phyloP scores from a whole-genome alignment of 2,888 invertebrate species.

The Dryococelus australis region DNA sequence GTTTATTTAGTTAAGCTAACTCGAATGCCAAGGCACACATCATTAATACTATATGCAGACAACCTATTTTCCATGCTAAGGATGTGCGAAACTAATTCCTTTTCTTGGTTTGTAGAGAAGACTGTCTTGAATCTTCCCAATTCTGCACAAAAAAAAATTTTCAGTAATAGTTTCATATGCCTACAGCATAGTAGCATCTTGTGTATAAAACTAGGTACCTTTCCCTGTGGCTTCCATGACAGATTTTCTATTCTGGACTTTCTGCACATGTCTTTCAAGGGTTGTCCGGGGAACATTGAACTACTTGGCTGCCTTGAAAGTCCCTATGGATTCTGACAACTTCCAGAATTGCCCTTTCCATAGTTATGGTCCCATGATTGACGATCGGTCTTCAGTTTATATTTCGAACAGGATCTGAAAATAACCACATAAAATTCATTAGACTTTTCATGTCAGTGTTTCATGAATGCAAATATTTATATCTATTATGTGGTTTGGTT shows the following conservation, averaged over 20 bases:
- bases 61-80: not conserved
- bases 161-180: no score
- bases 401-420: not conserved
- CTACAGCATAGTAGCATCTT: no score
- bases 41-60: not conserved
- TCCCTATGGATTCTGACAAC: not conserved
- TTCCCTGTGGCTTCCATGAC: not conserved
- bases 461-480: no score
- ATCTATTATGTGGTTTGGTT: not conserved
- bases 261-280: not conserved
- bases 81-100: not conserved
- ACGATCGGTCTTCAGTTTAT: not conserved
- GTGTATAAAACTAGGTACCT: not conserved
- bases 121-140: not conserved
- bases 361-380: not conserved
- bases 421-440: no score
- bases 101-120: not conserved
- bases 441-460: no score
- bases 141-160: not conserved
- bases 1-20: not conserved
- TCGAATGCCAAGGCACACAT: not conserved
- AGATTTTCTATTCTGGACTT: not conserved
- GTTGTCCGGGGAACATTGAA: not conserved
- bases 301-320: not conserved
- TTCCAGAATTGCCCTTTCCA: not conserved